Evolutionary conservation across 2,888 invertebrate species (phyloP).

Genomic region (Cosmorhoe ocellata): DNA sequence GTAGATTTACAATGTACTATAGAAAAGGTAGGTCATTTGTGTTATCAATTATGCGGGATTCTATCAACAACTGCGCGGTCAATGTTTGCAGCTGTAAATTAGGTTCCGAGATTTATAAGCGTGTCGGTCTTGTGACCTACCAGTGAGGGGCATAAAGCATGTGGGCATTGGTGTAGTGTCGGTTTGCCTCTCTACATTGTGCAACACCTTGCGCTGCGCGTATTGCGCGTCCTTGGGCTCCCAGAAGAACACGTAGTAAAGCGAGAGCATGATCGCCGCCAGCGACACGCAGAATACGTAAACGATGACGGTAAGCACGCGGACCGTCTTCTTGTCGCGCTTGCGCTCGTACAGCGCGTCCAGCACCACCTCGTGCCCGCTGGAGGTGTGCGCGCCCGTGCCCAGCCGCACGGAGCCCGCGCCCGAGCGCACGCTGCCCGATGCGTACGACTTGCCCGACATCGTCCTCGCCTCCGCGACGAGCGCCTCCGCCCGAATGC

Average conservation of each 20-base stretch:
- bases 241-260: slow-evolving; percentile 98
- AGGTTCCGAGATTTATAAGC: slow-evolving; percentile 47
- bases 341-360: slow-evolving; percentile 91
- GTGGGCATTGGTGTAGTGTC: slow-evolving; percentile 80
- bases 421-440: slow-evolving; percentile 80
- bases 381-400: slow-evolving; percentile 30
- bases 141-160: slow-evolving; percentile 80
- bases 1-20: not conserved
- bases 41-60: slow-evolving; percentile 23
- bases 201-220: slow-evolving; percentile 78
- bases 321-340: slow-evolving; percentile 92
- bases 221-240: slow-evolving; percentile 86
- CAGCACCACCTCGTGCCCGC: slow-evolving; percentile 84
- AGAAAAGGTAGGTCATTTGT: slow-evolving; percentile 1
- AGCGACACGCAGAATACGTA: slow-evolving; percentile 97
- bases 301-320: slow-evolving; percentile 95
- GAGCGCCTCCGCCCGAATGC: slow-evolving; percentile 43
- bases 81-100: slow-evolving; percentile 35
- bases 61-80: slow-evolving; percentile 29
- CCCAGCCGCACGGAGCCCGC: slow-evolving; percentile 70
- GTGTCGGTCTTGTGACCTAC: slow-evolving; percentile 75
- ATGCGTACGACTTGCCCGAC: slow-evolving; percentile 81
- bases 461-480: slow-evolving; percentile 51
- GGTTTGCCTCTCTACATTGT: slow-evolving; percentile 76
- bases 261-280: slow-evolving; percentile 95